A percentile compares a stretch with the other conserved stretches of the same genome.
Conservation (phyloP, 92 coral and sea anemone species). For the Phenganax marumi region DNA sequence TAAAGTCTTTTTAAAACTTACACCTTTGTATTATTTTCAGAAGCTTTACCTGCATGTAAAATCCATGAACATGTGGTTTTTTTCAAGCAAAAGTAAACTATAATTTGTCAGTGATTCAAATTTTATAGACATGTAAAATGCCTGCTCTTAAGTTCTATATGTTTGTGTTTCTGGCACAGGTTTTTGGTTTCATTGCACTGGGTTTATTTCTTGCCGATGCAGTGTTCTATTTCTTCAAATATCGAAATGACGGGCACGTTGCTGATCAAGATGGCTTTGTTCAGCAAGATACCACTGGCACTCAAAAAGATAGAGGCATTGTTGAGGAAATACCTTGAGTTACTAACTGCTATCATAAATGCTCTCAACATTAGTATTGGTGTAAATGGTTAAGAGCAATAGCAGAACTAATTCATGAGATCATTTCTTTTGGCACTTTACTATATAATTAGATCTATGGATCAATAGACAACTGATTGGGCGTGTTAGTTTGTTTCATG, state of each 20-base stretch:
- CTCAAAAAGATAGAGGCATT: background rate
- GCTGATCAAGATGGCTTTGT: background rate
- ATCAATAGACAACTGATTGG: too few relatives aligned
- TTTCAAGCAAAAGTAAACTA: too few relatives aligned
- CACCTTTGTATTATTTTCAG: too few relatives aligned
- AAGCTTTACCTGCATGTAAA: too few relatives aligned
- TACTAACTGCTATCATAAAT: background rate
- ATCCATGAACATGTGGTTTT: too few relatives aligned
- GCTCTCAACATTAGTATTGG: background rate
- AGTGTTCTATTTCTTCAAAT: slow-evolving; percentile 65
- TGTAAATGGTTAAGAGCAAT: too few relatives aligned
- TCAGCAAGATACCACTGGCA: background rate
- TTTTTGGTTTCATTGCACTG: slow-evolving; percentile 72
- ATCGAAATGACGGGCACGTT: slow-evolving; percentile 33
- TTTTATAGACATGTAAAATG: slow-evolving; percentile 36
- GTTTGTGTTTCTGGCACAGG: slow-evolving; percentile 47
- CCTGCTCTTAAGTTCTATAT: slow-evolving; percentile 11
- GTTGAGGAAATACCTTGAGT: slow-evolving; percentile 28
- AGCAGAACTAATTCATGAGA: too few relatives aligned
- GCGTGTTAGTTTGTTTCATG: too few relatives aligned
- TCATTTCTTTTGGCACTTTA: too few relatives aligned
- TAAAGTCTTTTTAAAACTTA: too few relatives aligned
- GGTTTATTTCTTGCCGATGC: slow-evolving; percentile 75
- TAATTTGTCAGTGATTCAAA: slow-evolving; percentile 29
- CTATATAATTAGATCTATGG: too few relatives aligned